Conservation (phyloP, 2,113 vertebrate species). For the Rhabdomys dilectus region DNA sequence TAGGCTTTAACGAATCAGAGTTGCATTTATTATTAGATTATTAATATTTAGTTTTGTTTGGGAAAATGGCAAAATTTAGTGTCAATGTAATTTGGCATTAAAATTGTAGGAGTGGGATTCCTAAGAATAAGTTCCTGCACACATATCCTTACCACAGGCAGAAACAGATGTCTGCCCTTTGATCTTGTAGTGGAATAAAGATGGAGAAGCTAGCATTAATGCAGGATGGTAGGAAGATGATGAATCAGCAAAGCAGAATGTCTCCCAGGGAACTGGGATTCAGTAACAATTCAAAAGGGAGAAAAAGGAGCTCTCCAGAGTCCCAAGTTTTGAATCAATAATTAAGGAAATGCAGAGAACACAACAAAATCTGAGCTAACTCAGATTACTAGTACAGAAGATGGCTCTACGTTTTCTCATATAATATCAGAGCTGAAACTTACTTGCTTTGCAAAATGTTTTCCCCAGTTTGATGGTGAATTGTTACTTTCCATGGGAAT, state of each 20-base stretch:
- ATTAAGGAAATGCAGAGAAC: neutral
- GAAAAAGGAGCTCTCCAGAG: neutral
- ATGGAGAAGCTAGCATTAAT: neutral
- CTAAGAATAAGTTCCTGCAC: neutral
- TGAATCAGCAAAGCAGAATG: neutral
- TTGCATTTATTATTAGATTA: slow-evolving; percentile 2
- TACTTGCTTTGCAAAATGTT: neutral
- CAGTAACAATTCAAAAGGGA: neutral
- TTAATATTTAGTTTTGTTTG: neutral
- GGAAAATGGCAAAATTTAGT: neutral
- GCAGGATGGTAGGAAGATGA: neutral
- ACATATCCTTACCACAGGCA: neutral
- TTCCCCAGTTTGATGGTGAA: neutral
- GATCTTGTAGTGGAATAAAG: neutral
- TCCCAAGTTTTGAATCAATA: slow-evolving; percentile 1
- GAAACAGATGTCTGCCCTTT: neutral
- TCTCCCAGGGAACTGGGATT: neutral
- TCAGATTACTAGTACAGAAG: neutral
- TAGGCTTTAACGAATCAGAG: neutral
- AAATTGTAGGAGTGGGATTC: neutral
- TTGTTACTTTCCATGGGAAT: neutral
- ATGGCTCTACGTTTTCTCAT: neutral
- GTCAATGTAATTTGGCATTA: slow-evolving; percentile 5
- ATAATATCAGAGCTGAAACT: neutral
- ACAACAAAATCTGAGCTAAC: neutral